These are phyloP conservation scores for Sciaenops ocellatus DNA, from an alignment of 2,797 vertebrate genomes.

Conservation along the genomic window DNA sequence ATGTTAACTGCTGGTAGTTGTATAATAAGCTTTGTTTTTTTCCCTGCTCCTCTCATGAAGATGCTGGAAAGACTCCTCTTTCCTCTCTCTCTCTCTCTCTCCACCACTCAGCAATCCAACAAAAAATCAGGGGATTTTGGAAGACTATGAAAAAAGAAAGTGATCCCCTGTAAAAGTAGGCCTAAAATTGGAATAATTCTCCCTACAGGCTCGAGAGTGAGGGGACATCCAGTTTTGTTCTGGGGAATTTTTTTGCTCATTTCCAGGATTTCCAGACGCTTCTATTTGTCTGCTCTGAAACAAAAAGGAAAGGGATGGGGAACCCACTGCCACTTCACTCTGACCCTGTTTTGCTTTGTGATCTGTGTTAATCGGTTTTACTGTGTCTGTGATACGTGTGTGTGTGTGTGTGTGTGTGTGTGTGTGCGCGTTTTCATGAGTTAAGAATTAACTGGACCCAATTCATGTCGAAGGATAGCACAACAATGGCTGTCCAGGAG, in stretches of 20 bases:
- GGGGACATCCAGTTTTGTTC: slow-evolving; percentile 26
- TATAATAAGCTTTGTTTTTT: slow-evolving; percentile 16
- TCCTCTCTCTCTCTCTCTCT: slow-evolving; percentile 8
- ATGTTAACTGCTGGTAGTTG: slow-evolving; percentile 21
- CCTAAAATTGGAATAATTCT: slow-evolving; percentile 41
- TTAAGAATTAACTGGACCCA: slow-evolving; percentile 50
- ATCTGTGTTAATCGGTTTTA: slow-evolving; percentile 66
- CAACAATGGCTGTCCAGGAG: slow-evolving; percentile 56
- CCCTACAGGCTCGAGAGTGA: background rate
- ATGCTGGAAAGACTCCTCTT: slow-evolving; percentile 20
- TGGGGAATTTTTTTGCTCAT: slow-evolving; percentile 27
- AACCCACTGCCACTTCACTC: slow-evolving; percentile 31
- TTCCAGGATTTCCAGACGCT: slow-evolving; percentile 48
- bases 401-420: slow-evolving; percentile 17
- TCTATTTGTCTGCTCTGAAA: slow-evolving; percentile 47
- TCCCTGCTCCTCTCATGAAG: slow-evolving; percentile 9
- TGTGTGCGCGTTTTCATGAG: slow-evolving; percentile 34
- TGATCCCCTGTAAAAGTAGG: slow-evolving; percentile 5
- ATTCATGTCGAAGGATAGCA: slow-evolving; percentile 66
- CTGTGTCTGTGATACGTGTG: slow-evolving; percentile 53
- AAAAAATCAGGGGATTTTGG: slow-evolving; percentile 34
- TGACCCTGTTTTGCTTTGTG: slow-evolving; percentile 60
- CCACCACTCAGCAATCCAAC: background rate
- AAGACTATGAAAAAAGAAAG: slow-evolving; percentile 14
- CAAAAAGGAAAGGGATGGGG: slow-evolving; percentile 27